These are phyloP conservation scores for Misgurnus anguillicaudatus DNA, from an alignment of 2,113 vertebrate species.

Conservation along the genomic window DNA sequence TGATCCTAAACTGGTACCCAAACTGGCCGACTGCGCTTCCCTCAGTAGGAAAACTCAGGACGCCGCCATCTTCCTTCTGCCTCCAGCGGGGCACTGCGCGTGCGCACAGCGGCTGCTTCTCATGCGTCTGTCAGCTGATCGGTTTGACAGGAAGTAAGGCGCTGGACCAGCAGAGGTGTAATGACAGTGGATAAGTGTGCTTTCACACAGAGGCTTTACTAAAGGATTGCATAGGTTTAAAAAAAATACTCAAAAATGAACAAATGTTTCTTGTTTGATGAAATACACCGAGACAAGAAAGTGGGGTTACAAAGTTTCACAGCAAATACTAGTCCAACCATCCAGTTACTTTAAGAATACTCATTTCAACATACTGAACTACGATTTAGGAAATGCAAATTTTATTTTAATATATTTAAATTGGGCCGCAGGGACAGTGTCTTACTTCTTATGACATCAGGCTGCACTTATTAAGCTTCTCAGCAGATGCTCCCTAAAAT, in stretches of 20 bases:
- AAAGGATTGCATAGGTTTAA: neutral
- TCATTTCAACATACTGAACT: too few relatives aligned
- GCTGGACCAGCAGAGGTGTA: neutral
- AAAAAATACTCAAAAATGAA: neutral
- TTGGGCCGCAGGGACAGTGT: too few relatives aligned
- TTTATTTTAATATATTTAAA: too few relatives aligned
- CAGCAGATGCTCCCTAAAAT: too few relatives aligned
- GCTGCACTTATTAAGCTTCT: too few relatives aligned
- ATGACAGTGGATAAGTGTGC: neutral
- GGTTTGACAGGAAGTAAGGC: slow-evolving; percentile 19
- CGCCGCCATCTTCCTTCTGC: slow-evolving; percentile 77
- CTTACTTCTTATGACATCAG: too few relatives aligned
- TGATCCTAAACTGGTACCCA: slow-evolving; percentile 62
- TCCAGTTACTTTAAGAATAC: too few relatives aligned
- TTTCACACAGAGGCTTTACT: neutral
- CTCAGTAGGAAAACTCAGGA: slow-evolving; percentile 68
- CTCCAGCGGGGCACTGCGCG: slow-evolving; percentile 64
- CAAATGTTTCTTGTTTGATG: neutral
- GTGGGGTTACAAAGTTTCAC: too few relatives aligned
- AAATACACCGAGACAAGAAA: too few relatives aligned
- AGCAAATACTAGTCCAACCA: too few relatives aligned
- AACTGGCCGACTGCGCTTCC: slow-evolving; percentile 67
- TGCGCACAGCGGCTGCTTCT: slow-evolving; percentile 63
- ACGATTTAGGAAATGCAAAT: too few relatives aligned
- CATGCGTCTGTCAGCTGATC: slow-evolving; percentile 79